These are phyloP conservation scores for Phocides pigmalion DNA, from an alignment of 1,140 invertebrate genomes.

Conservation along the genomic window DNA sequence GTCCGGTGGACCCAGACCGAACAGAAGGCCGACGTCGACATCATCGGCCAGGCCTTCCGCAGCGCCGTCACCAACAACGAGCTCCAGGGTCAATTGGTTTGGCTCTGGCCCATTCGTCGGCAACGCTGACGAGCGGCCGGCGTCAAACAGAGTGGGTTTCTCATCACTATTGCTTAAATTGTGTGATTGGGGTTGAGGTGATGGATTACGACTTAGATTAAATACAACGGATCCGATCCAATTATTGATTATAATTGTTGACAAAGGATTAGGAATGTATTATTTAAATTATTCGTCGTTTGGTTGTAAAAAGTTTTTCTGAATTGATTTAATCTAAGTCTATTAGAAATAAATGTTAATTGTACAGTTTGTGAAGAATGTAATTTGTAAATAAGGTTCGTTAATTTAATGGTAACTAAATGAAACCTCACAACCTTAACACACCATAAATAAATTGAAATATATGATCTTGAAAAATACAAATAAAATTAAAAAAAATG, in stretches of 20 bases:
- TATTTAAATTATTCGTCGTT: background rate
- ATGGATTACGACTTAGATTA: slow-evolving; percentile 62
- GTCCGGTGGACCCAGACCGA: slow-evolving; percentile 48
- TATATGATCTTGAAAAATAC: background rate
- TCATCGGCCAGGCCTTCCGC: slow-evolving; percentile 48
- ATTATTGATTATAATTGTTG: slow-evolving; percentile 7
- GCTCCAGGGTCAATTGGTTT: slow-evolving; percentile 77
- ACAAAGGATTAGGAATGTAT: background rate
- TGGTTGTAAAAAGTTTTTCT: slow-evolving; percentile 25
- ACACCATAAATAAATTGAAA: background rate
- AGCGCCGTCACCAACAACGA: slow-evolving; percentile 56
- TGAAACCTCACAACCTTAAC: slow-evolving; percentile 1
- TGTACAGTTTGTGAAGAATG: slow-evolving; percentile 21
- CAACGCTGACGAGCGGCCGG: slow-evolving; percentile 71
- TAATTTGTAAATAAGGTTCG: slow-evolving; percentile 38
- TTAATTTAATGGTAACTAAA: slow-evolving; percentile 21
- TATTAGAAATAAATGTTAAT: slow-evolving; percentile 38
- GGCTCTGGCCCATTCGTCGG: slow-evolving; percentile 81
- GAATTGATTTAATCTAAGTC: slow-evolving; percentile 71
- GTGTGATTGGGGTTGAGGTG: slow-evolving; percentile 77
- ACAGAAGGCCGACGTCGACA: slow-evolving; percentile 49
- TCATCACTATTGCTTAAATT: slow-evolving; percentile 73
- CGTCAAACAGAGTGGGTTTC: slow-evolving; percentile 77
- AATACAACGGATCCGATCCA: slow-evolving; percentile 42
- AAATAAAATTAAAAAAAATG: slow-evolving; percentile 3